These are phyloP conservation scores for Pristionchus japonicus DNA, from an alignment of 2,888 invertebrate genomes.

Conservation along the genomic window DNA sequence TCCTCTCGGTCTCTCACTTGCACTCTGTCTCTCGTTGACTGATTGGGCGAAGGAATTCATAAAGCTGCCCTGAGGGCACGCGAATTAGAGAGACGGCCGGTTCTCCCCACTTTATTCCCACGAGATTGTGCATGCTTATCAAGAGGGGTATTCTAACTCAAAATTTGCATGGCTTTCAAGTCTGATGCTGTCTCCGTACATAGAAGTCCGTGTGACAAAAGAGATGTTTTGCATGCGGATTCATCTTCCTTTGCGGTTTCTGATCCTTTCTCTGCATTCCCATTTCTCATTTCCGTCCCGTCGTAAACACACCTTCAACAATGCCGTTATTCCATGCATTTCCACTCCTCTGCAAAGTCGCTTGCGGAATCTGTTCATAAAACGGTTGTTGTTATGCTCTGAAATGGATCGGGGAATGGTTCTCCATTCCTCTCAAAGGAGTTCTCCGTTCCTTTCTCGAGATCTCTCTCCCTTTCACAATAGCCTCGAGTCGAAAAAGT, in stretches of 20 bases:
- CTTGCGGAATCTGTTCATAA: not conserved
- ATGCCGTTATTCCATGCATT: not conserved
- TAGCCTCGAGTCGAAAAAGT: conserved; percentile 1
- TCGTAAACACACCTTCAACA: no score
- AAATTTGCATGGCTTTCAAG: no score
- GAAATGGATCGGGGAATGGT: not conserved
- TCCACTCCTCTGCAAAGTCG: not conserved
- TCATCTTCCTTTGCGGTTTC: no score
- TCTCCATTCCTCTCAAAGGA: not conserved
- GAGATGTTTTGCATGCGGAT: no score
- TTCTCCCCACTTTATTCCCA: not conserved
- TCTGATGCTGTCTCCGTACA: no score
- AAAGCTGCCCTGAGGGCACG: not conserved
- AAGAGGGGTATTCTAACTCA: no score
- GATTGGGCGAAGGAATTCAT: not conserved
- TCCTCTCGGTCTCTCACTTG: not conserved
- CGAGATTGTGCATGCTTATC: conserved; percentile 3
- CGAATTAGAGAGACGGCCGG: conserved; percentile 9
- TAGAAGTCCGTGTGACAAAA: no score
- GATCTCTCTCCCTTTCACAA: not conserved
- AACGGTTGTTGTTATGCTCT: not conserved
- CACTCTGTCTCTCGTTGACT: not conserved
- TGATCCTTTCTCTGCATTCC: no score
- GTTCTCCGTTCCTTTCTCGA: not conserved
- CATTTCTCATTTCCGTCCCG: no score